phyloP scores from a whole-genome alignment of 2,113 vertebrate genomes.

The Proterorhinus semilunaris region DNA sequence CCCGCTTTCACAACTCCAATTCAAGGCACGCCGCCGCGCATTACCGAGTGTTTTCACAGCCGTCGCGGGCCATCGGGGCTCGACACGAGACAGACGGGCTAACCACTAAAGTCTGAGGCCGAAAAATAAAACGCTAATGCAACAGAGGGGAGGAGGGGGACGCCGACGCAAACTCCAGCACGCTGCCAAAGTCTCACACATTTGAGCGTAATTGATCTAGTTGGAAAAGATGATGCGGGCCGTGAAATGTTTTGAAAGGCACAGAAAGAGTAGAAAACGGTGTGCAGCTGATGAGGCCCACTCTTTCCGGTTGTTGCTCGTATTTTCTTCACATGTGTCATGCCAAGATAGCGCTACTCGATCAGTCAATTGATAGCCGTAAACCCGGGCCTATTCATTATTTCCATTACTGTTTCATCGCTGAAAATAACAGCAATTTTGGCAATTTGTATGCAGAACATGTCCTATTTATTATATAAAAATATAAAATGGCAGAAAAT shows the following conservation, averaged over 20 bases:
- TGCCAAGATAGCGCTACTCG: too few relatives aligned
- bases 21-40: background rate
- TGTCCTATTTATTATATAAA: too few relatives aligned
- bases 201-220: background rate
- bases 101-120: background rate
- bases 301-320: too few relatives aligned
- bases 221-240: conserved; percentile 13
- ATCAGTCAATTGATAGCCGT: too few relatives aligned
- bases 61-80: conserved; percentile 9
- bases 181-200: conserved; percentile 6
- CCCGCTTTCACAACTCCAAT: conserved; percentile 28
- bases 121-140: conserved; percentile 30
- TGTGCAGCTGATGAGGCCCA: too few relatives aligned
- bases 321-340: too few relatives aligned
- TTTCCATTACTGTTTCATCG: too few relatives aligned
- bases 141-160: conserved; percentile 19
- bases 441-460: too few relatives aligned
- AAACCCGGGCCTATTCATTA: too few relatives aligned
- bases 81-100: conserved; percentile 9
- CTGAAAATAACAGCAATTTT: too few relatives aligned
- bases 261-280: too few relatives aligned
- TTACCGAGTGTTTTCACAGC: conserved; percentile 35
- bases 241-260: background rate
- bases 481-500: too few relatives aligned
- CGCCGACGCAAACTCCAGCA: conserved; percentile 11